Evolutionary conservation across 2,888 invertebrate species (phyloP).

Genomic region (Cryptosula pallasiana): DNA sequence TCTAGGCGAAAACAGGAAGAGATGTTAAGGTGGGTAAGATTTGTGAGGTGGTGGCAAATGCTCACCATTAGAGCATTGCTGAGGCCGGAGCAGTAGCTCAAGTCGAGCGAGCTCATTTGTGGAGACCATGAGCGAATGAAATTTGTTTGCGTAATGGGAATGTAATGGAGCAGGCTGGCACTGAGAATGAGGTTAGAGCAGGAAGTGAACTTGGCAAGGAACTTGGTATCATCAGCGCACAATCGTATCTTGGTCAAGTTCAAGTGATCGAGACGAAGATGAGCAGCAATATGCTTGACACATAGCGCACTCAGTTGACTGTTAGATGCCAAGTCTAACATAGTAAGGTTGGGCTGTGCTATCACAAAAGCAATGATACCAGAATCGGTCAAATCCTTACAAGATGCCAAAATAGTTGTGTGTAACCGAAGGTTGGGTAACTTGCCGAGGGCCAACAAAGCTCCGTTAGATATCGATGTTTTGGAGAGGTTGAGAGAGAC

Average conservation of each 20-base stretch:
- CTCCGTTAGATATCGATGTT: conserved; percentile 65
- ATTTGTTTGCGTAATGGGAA: not conserved
- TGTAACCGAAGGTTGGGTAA: conserved; percentile 58
- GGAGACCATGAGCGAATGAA: not conserved
- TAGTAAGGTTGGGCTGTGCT: conserved; percentile 59
- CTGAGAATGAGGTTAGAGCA: not conserved
- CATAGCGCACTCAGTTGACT: conserved; percentile 64
- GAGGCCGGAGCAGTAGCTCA: conserved; percentile 51
- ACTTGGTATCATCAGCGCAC: conserved; percentile 61
- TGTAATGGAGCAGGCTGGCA: not conserved
- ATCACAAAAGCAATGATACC: conserved; percentile 60
- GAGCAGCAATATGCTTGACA: conserved; percentile 60
- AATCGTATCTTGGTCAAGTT: conserved; percentile 64
- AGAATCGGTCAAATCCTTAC: conserved; percentile 63
- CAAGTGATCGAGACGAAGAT: conserved; percentile 60
- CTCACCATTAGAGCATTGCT: conserved; percentile 62
- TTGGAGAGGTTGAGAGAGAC: conserved; percentile 64
- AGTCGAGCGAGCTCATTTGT: conserved; percentile 38
- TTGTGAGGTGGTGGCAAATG: conserved; percentile 61
- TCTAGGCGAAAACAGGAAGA: conserved; percentile 69
- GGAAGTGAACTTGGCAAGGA: not conserved
- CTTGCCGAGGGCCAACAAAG: conserved; percentile 60
- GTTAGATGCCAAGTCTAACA: conserved; percentile 64
- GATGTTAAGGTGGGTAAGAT: conserved; percentile 62
- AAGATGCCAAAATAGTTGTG: conserved; percentile 58